Percentiles rank a stretch among this genome's conserved stretches.
These are phyloP conservation scores for Philaenus spumarius DNA, from an alignment of 1,140 invertebrate species.

Conservation along the genomic window DNA sequence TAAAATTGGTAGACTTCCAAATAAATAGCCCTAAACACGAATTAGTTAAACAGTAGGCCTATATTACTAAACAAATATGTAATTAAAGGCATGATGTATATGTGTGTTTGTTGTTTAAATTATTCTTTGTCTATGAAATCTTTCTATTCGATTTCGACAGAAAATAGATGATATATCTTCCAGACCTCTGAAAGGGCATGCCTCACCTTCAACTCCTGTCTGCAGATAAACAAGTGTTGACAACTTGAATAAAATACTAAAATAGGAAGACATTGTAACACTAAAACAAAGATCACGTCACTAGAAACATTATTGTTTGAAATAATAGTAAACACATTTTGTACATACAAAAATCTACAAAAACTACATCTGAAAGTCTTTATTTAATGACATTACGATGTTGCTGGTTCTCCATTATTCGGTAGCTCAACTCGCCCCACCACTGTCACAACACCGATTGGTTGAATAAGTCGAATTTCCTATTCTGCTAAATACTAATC, in stretches of 20 bases:
- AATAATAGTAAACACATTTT: too few relatives aligned
- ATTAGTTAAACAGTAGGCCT: background rate
- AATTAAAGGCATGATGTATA: background rate
- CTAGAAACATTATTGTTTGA: background rate
- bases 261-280: slow-evolving; percentile 23
- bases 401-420: too few relatives aligned
- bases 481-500: too few relatives aligned
- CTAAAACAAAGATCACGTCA: background rate
- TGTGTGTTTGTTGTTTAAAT: background rate
- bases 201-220: slow-evolving; percentile 19
- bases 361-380: too few relatives aligned
- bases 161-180: background rate
- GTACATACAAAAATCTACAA: too few relatives aligned
- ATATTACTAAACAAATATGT: background rate
- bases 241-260: slow-evolving; percentile 11
- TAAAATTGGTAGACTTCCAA: background rate
- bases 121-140: background rate
- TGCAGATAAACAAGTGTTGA: slow-evolving; percentile 19
- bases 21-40: background rate
- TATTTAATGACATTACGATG: too few relatives aligned
- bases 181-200: background rate
- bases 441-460: too few relatives aligned
- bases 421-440: too few relatives aligned
- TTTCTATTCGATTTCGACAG: background rate
- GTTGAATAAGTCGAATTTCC: too few relatives aligned